These are phyloP conservation scores for Carassius auratus DNA, from an alignment of 2,113 vertebrate species.

Conservation along the genomic window DNA sequence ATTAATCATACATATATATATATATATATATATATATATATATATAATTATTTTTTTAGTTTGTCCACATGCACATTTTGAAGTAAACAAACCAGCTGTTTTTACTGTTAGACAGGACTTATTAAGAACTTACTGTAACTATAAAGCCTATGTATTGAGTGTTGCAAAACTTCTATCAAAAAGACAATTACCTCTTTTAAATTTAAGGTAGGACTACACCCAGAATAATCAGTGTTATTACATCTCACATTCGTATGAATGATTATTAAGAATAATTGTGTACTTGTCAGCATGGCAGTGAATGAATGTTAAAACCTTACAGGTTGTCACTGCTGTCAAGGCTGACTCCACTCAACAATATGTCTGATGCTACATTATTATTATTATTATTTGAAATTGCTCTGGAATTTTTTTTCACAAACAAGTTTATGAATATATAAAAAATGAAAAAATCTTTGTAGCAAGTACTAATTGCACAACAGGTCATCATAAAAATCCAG, in stretches of 20 bases:
- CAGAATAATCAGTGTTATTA: neutral
- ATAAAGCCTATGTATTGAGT: neutral
- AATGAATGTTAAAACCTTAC: neutral
- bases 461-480: neutral
- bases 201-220: neutral
- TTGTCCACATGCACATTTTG: neutral
- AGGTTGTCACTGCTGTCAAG: neutral
- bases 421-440: neutral
- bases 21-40: no score
- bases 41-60: no score
- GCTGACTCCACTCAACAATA: neutral
- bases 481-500: neutral
- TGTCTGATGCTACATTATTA: neutral
- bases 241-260: neutral
- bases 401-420: neutral
- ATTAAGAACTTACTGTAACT: neutral
- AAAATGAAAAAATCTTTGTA: neutral
- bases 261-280: conserved; percentile 1
- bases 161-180: neutral
- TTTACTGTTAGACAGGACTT: neutral
- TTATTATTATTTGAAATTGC: neutral
- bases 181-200: neutral
- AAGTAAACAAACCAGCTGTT: neutral
- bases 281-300: neutral
- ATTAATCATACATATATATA: neutral